Percentiles rank a stretch among this genome's conserved stretches.
These are phyloP conservation scores for Neomorphus geoffroyi DNA, from an alignment of 2,797 vertebrate genomes.

Conservation along the genomic window DNA sequence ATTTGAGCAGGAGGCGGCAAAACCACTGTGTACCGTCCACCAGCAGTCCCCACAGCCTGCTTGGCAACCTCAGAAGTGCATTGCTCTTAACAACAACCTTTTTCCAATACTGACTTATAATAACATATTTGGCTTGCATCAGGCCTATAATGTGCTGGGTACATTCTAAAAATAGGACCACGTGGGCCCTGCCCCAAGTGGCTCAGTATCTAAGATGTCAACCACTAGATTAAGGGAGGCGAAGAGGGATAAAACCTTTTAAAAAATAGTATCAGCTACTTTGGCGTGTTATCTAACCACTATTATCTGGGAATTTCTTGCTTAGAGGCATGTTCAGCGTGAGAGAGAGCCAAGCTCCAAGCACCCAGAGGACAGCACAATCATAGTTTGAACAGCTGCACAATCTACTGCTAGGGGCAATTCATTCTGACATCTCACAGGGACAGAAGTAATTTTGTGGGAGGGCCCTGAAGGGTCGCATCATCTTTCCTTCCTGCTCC, in stretches of 20 bases:
- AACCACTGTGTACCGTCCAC: background rate
- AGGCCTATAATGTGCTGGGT: background rate
- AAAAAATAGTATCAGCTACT: constrained; percentile 53
- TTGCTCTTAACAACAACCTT: constrained; percentile 24
- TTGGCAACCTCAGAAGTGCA: constrained; percentile 4
- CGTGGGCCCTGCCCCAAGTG: background rate
- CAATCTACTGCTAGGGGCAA: background rate
- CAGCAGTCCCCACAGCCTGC: background rate
- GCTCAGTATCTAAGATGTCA: constrained; percentile 56
- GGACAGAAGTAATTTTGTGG: constrained; percentile 32
- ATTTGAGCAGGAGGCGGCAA: background rate
- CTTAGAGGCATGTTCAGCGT: constrained; percentile 35
- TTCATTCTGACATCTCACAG: constrained; percentile 45
- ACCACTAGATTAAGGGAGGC: constrained; percentile 39
- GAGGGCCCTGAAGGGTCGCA: background rate
- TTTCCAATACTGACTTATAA: constrained; percentile 53
- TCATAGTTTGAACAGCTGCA: constrained; percentile 57
- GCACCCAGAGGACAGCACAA: constrained; percentile 35
- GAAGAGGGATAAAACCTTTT: constrained; percentile 47
- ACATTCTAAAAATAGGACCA: constrained; percentile 26
- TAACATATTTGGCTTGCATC: constrained; percentile 37
- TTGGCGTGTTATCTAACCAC: constrained; percentile 46
- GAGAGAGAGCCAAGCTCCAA: constrained; percentile 35
- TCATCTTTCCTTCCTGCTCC: background rate
- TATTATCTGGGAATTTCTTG: constrained; percentile 60